A percentile compares a stretch with the other conserved stretches of the same genome.
Evolutionary conservation across 2,797 vertebrate species (phyloP).

Genomic region (Benthosema pterotum): DNA sequence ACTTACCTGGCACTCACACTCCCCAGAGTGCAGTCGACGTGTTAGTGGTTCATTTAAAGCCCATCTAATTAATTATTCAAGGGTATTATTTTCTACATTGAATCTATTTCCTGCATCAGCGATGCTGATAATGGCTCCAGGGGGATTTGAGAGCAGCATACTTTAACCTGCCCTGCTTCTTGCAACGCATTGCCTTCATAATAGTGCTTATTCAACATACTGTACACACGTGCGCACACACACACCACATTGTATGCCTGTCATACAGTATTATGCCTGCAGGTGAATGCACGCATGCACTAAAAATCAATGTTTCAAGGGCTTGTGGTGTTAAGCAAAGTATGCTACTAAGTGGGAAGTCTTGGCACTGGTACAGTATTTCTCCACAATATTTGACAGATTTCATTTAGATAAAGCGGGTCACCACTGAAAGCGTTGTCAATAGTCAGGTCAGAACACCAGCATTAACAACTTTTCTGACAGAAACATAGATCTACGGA

Average conservation of each 20-base stretch:
- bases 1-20: slow-evolving; percentile 47
- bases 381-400: slow-evolving; percentile 18
- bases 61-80: slow-evolving; percentile 83
- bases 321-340: slow-evolving; percentile 45
- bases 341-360: slow-evolving; percentile 45
- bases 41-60: slow-evolving; percentile 78
- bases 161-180: slow-evolving; percentile 64
- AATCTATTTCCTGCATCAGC: slow-evolving; percentile 84
- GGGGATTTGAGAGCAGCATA: slow-evolving; percentile 64
- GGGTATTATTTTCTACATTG: slow-evolving; percentile 80
- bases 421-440: not conserved
- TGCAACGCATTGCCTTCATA: slow-evolving; percentile 64
- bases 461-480: too few species aligned
- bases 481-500: too few species aligned
- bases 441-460: not conserved
- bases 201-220: slow-evolving; percentile 44
- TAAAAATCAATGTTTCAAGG: slow-evolving; percentile 52
- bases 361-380: slow-evolving; percentile 6
- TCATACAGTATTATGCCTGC: too few species aligned
- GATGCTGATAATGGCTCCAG: slow-evolving; percentile 82
- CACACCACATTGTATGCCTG: too few species aligned
- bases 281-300: not conserved
- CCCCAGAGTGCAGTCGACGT: slow-evolving; percentile 49
- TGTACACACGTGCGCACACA: slow-evolving; percentile 13
- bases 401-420: not conserved